These are phyloP conservation scores for Saccostrea cuccullata DNA, from an alignment of 1,140 invertebrate genomes.

Conservation along the genomic window DNA sequence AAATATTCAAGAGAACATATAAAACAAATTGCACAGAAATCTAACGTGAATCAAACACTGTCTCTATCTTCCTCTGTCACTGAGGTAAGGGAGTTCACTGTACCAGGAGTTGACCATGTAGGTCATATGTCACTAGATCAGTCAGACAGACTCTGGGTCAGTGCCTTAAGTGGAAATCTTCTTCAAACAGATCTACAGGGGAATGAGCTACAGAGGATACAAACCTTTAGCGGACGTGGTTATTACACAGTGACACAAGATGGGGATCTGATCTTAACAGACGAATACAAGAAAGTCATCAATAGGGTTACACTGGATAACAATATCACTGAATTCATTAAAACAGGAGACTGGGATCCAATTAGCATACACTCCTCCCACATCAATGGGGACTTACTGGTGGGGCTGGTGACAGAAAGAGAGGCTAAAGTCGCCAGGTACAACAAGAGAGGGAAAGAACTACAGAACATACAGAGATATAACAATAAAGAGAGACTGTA, in stretches of 20 bases:
- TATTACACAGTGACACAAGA: background rate
- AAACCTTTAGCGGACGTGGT: background rate
- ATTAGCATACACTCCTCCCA: background rate
- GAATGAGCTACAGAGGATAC: background rate
- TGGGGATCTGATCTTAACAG: background rate
- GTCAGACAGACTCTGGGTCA: background rate
- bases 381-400: background rate
- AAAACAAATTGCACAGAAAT: background rate
- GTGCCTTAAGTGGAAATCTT: background rate
- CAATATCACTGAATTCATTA: background rate
- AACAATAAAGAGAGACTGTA: background rate
- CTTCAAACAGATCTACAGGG: background rate
- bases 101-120: background rate
- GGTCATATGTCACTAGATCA: background rate
- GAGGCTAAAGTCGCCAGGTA: constrained; percentile 8
- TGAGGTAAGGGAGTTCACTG: background rate
- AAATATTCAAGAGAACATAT: background rate
- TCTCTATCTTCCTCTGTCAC: background rate
- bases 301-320: background rate
- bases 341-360: background rate
- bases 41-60: background rate
- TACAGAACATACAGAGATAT: background rate
- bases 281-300: background rate
- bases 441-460: background rate
- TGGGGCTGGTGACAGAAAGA: background rate